Evolutionary conservation across 2,888 invertebrate species (phyloP).

Genomic region (Sycophila texana): DNA sequence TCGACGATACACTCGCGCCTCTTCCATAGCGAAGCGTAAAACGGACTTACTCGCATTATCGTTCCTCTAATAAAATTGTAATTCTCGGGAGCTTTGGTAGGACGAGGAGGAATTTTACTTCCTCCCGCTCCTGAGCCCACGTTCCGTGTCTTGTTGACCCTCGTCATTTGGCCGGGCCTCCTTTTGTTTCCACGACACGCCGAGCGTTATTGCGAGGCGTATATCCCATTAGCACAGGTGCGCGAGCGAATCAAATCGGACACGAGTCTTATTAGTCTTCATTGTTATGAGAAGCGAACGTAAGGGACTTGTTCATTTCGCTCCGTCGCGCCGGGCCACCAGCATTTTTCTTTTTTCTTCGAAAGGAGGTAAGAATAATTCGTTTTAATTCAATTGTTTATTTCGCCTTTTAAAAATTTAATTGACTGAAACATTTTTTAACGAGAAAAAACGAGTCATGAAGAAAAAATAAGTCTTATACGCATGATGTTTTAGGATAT

Average conservation of each 20-base stretch:
- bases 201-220: background rate
- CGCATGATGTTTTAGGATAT: background rate
- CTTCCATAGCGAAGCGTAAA: background rate
- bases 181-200: background rate
- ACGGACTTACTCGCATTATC: background rate
- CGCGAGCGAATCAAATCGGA: background rate
- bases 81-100: background rate
- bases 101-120: background rate
- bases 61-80: background rate
- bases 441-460: background rate
- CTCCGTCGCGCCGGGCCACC: background rate
- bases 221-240: constrained; percentile 16
- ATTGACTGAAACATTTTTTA: background rate
- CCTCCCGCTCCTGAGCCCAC: background rate
- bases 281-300: constrained; percentile 17
- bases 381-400: constrained; percentile 31
- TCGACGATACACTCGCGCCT: background rate
- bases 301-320: constrained; percentile 9
- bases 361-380: background rate
- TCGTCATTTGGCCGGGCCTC: constrained; percentile 1
- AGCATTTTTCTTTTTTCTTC: background rate
- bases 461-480: background rate
- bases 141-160: background rate
- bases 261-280: constrained; percentile 11
- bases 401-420: background rate